These are phyloP conservation scores for Vanessa tameamea DNA, from an alignment of 1,140 invertebrate genomes.

Conservation along the genomic window DNA sequence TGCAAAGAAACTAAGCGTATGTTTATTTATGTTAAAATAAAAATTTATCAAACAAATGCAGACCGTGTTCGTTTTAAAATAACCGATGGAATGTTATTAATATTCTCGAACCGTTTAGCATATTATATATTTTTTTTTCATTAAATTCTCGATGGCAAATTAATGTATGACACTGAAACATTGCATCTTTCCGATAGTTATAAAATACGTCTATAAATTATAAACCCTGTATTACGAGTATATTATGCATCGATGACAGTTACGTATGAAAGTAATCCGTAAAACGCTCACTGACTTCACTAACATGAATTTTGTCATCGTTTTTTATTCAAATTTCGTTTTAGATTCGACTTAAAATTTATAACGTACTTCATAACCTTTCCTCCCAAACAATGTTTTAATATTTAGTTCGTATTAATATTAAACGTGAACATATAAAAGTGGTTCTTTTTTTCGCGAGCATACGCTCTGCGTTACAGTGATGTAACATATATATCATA, in stretches of 20 bases:
- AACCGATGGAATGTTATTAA: slow-evolving; percentile 5
- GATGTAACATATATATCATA: too few relatives aligned
- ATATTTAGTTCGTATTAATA: slow-evolving; percentile 21
- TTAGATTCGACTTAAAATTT: slow-evolving; percentile 29
- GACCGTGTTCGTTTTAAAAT: neutral
- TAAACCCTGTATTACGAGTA: slow-evolving; percentile 34
- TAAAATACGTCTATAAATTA: slow-evolving; percentile 35
- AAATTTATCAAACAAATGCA: neutral
- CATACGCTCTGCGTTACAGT: neutral
- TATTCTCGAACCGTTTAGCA: slow-evolving; percentile 11
- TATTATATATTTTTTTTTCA: slow-evolving; percentile 28
- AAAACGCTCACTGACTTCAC: slow-evolving; percentile 41
- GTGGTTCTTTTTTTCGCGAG: neutral
- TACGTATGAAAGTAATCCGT: slow-evolving; percentile 43
- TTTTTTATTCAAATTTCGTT: slow-evolving; percentile 30
- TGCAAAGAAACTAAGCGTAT: neutral
- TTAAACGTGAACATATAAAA: neutral
- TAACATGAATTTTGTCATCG: slow-evolving; percentile 26
- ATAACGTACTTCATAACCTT: slow-evolving; percentile 6
- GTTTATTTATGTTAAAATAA: slow-evolving; percentile 5
- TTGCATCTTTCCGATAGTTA: slow-evolving; percentile 31
- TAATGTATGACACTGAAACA: slow-evolving; percentile 33
- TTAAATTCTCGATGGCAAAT: slow-evolving; percentile 32
- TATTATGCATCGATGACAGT: slow-evolving; percentile 45
- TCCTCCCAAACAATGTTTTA: slow-evolving; percentile 18